Percentiles rank a stretch among this genome's conserved stretches.
phyloP scores from a whole-genome alignment of 1,140 invertebrate genomes.

The Plodia interpunctella region DNA sequence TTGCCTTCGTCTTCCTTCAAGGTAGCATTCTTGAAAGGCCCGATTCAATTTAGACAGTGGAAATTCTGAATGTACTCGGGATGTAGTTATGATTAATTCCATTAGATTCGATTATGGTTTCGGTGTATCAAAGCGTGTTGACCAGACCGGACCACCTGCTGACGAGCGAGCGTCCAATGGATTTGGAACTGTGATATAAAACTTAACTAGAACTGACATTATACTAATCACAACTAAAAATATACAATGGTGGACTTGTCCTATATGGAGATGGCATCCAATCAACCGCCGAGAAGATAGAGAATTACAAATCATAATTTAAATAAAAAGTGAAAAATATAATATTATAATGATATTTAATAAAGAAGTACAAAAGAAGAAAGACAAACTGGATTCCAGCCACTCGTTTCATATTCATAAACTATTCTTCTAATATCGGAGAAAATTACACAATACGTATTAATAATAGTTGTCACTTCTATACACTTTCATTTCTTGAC shows the following conservation, averaged over 20 bases:
- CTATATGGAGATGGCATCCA: too few species aligned
- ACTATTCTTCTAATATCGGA: too few species aligned
- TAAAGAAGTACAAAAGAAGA: too few species aligned
- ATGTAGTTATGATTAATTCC: slow-evolving; percentile 72
- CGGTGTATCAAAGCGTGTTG: slow-evolving; percentile 71
- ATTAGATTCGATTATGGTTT: slow-evolving; percentile 62
- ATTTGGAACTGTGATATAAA: slow-evolving; percentile 26
- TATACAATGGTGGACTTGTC: too few species aligned
- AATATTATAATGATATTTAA: too few species aligned
- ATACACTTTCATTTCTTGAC: slow-evolving; percentile 10
- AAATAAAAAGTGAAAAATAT: too few species aligned
- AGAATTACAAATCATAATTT: too few species aligned
- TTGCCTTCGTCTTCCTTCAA: slow-evolving; percentile 1
- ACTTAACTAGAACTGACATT: slow-evolving; percentile 30
- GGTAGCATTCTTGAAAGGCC: slow-evolving; percentile 17
- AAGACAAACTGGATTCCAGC: too few species aligned
- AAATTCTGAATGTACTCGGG: slow-evolving; percentile 29
- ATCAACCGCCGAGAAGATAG: too few species aligned
- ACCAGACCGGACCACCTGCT: slow-evolving; percentile 64
- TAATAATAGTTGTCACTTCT: not conserved
- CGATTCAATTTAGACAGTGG: slow-evolving; percentile 21
- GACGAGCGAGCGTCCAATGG: slow-evolving; percentile 40
- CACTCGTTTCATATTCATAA: too few species aligned
- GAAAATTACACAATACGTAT: too few species aligned
- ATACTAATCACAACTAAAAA: too few species aligned